Evolutionary conservation across 1,140 invertebrate genomes (phyloP).

Genomic region (Conopomorpha cramerella): DNA sequence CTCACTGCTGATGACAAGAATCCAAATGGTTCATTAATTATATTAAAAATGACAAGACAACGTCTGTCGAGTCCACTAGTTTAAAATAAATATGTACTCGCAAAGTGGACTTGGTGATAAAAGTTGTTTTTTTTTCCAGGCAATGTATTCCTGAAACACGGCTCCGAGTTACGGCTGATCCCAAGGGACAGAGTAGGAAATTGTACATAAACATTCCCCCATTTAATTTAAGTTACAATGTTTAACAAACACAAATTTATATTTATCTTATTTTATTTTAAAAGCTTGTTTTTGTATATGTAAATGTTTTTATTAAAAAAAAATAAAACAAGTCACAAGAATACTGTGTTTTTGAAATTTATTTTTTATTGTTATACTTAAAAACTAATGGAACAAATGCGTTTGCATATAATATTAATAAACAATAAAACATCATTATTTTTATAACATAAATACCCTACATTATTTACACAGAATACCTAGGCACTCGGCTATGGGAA

Average conservation of each 20-base stretch:
- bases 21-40: too few relatives aligned
- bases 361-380: constrained; percentile 19
- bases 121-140: constrained; percentile 73
- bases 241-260: constrained; percentile 13
- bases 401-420: constrained; percentile 3
- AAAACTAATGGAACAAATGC: constrained; percentile 20
- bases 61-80: too few relatives aligned
- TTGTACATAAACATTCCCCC: constrained; percentile 16
- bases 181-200: constrained; percentile 90
- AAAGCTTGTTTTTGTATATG: too few relatives aligned
- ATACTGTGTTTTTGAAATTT: constrained; percentile 12
- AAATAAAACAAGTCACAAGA: constrained; percentile 3
- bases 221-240: too few relatives aligned
- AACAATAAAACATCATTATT: too few relatives aligned
- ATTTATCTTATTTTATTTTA: constrained; percentile 15
- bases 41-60: too few relatives aligned
- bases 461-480: too few relatives aligned
- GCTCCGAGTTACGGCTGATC: constrained; percentile 93
- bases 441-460: too few relatives aligned
- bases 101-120: too few relatives aligned
- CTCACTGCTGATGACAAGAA: too few relatives aligned
- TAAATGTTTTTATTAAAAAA: constrained; percentile 13
- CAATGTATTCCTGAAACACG: constrained; percentile 97
- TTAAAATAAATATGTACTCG: constrained; percentile 12
- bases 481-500: too few relatives aligned